These are phyloP conservation scores for Pipra filicauda DNA, from an alignment of 2,113 vertebrate species.

Conservation along the genomic window DNA sequence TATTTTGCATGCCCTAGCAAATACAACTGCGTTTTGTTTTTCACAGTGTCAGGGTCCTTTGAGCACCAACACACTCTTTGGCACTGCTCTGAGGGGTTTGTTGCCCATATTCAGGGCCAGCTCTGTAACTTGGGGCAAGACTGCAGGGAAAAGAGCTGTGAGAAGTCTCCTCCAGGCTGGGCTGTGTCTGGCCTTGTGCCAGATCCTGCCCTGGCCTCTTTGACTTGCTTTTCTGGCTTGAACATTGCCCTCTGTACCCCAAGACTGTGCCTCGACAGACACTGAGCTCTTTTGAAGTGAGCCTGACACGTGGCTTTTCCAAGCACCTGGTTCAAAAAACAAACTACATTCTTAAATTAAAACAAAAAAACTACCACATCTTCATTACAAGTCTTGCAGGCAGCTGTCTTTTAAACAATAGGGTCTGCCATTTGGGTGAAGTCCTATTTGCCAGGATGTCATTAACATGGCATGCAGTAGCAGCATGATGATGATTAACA, in stretches of 20 bases:
- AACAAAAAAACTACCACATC: background rate
- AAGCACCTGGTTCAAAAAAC: background rate
- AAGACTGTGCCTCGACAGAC: background rate
- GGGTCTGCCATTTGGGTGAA: background rate
- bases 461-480: background rate
- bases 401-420: background rate
- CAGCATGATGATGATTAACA: background rate
- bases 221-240: background rate
- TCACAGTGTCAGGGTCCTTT: background rate
- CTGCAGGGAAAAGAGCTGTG: background rate
- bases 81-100: background rate
- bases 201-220: background rate
- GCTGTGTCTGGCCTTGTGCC: background rate
- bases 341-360: background rate
- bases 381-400: background rate
- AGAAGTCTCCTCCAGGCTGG: background rate
- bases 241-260: background rate
- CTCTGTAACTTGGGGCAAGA: background rate
- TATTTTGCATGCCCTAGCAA: background rate
- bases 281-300: background rate
- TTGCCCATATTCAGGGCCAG: accelerated
- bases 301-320: background rate
- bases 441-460: background rate
- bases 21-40: background rate
- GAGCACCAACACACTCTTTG: background rate